Base-by-base conservation (phyloP, 2,888 invertebrate species). In the Luperina testacea region DNA sequence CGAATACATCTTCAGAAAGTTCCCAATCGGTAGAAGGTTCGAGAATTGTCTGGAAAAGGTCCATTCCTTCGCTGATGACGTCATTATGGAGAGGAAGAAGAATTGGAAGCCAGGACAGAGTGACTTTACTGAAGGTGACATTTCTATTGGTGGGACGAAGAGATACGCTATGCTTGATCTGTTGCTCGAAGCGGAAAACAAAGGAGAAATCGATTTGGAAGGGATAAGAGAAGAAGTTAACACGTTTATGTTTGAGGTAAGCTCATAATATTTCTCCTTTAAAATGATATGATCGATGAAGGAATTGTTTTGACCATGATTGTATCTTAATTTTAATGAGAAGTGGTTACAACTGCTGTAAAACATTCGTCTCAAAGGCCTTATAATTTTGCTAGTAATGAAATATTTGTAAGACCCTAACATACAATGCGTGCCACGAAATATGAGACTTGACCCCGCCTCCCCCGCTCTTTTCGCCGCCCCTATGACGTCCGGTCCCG, bases 191-290 rank as follows among this genome's bases (percentile, higher is more conserved):
- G 97, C 97, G 2, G 97, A 97, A 87, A 96, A 96, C 61, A 97
- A 97, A 82, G 97, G 97, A 11, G 95, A 97, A 83, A 95, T 98
- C 42, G 97, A 97, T 67, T 94, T 97, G 84, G 94, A 97, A 67
- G 98, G 98, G 59, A 97, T 98, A 78, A 95, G 97, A 73, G 98
- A 98, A 89, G 98, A 98, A 95, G 98, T 98, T 0, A 97, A 98
- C 88, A 98, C 98, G 0, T 98, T 98, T 89, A 98, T 98, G 97
- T 98, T 98, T 94, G 98, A 97, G 92, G 97, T 97, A 90, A 92
- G 91, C 27, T 27, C 15, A 5, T 11, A n/a, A 57, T 20, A 53
- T 53, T 8, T 53, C 0, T 20, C 8, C 51, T 51, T 51, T 48
- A 15, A 48, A 13, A 48, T 45, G 0, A 13, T 48, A 15, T 48